Percentiles rank a stretch among this genome's conserved stretches.
phyloP scores from a whole-genome alignment of 2,113 vertebrate genomes.

The Aptenodytes forsteri region DNA sequence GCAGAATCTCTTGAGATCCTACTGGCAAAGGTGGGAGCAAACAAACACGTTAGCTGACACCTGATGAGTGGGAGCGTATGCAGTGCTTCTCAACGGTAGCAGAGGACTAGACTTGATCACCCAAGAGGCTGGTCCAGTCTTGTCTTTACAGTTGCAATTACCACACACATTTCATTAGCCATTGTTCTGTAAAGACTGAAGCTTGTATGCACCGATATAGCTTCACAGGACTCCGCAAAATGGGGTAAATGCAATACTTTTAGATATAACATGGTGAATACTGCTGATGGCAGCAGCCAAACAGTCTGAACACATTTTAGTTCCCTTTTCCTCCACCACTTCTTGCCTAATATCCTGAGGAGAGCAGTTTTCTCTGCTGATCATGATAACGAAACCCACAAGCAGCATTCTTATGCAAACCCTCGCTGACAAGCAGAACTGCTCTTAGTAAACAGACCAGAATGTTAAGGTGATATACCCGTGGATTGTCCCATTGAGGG shows the following conservation, averaged over 20 bases:
- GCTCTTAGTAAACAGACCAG: not conserved
- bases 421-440: not conserved
- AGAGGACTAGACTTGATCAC: not conserved
- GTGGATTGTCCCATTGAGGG: not conserved
- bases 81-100: not conserved
- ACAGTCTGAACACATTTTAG: conserved; percentile 38
- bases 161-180: not conserved
- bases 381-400: not conserved
- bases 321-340: conserved; percentile 58
- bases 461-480: not conserved
- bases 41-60: fast-evolving
- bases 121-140: fast-evolving
- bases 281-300: conserved; percentile 45
- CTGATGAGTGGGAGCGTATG: not conserved
- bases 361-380: conserved; percentile 13
- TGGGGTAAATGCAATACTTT: not conserved
- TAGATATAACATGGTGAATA: conserved; percentile 1
- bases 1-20: not conserved
- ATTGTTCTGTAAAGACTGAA: not conserved
- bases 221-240: not conserved
- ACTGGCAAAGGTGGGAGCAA: not conserved
- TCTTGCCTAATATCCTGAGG: conserved; percentile 73
- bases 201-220: not conserved
- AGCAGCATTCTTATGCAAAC: not conserved
- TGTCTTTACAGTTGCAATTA: not conserved